Conservation (phyloP, 2,888 invertebrate species). For the Pseudococcus longispinus region DNA sequence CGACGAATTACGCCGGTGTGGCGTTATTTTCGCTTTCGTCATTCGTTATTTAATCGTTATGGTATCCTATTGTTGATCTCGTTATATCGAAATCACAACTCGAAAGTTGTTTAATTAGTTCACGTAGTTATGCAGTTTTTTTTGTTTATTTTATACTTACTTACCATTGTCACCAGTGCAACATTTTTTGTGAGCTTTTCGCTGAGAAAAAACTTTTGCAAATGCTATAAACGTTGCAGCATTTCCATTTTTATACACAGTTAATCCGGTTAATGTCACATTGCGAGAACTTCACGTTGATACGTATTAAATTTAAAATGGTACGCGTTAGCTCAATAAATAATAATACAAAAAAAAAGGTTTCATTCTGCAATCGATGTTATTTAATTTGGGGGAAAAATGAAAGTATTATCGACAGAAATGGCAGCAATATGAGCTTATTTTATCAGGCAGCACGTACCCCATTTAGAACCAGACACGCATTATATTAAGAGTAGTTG, state of each 20-base stretch:
- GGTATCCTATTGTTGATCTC: neutral
- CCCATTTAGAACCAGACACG: constrained; percentile 39
- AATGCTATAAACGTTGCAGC: neutral
- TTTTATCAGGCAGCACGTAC: constrained; percentile 46
- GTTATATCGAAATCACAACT: neutral
- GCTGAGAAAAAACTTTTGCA: neutral
- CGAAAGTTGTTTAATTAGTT: neutral
- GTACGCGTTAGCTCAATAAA: constrained; percentile 5
- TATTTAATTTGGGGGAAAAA: constrained; percentile 36
- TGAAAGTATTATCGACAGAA: constrained; percentile 34
- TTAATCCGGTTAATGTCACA: constrained; percentile 16
- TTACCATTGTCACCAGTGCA: neutral
- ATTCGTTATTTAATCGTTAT: neutral
- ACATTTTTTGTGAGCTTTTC: neutral
- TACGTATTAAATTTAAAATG: constrained; percentile 15
- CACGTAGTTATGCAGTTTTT: neutral
- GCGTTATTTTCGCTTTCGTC: neutral
- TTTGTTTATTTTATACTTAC: neutral
- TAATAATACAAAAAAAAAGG: constrained; percentile 2
- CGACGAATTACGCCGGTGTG: neutral
- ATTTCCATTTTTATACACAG: neutral
- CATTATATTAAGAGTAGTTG: constrained; percentile 48
- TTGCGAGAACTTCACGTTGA: constrained; percentile 10
- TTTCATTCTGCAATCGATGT: neutral
- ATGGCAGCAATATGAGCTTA: constrained; percentile 49